Conservation (phyloP, 2,888 invertebrate genomes). For the Erpobdella octoculata region DNA sequence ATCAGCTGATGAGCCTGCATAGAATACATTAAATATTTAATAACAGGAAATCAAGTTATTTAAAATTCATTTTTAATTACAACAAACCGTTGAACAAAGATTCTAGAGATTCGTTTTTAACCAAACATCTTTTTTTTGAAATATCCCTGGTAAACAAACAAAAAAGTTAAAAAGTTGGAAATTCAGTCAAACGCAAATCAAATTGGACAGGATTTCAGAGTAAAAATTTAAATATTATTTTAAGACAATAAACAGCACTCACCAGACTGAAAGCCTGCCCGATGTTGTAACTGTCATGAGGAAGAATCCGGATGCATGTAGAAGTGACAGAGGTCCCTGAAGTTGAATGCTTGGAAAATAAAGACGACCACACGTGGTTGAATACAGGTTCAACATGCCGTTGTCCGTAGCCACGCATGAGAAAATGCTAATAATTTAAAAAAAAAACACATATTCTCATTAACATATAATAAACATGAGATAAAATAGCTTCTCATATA, state of each 20-base stretch:
- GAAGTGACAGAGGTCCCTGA: slow-evolving; percentile 59
- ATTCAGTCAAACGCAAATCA: not conserved
- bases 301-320: slow-evolving; percentile 56
- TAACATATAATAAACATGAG: no score
- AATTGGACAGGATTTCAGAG: not conserved
- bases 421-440: not conserved
- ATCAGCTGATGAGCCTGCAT: slow-evolving; percentile 1
- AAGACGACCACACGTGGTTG: slow-evolving; percentile 52
- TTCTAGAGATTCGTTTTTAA: slow-evolving; percentile 30
- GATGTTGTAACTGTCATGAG: slow-evolving; percentile 59
- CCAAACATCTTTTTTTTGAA: not conserved
- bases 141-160: slow-evolving; percentile 24
- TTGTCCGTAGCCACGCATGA: slow-evolving; percentile 56
- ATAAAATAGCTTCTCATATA: no score
- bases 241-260: slow-evolving; percentile 29
- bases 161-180: slow-evolving; percentile 7
- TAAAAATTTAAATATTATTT: slow-evolving; percentile 10
- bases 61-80: not conserved
- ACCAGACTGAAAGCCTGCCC: slow-evolving; percentile 51
- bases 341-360: slow-evolving; percentile 58
- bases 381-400: slow-evolving; percentile 62
- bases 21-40: not conserved
- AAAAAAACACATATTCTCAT: no score
- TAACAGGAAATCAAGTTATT: no score
- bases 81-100: slow-evolving; percentile 19